Percentiles rank a stretch among this genome's conserved stretches.
phyloP scores from a whole-genome alignment of 2,113 vertebrate species.

The Heptranchias perlo region DNA sequence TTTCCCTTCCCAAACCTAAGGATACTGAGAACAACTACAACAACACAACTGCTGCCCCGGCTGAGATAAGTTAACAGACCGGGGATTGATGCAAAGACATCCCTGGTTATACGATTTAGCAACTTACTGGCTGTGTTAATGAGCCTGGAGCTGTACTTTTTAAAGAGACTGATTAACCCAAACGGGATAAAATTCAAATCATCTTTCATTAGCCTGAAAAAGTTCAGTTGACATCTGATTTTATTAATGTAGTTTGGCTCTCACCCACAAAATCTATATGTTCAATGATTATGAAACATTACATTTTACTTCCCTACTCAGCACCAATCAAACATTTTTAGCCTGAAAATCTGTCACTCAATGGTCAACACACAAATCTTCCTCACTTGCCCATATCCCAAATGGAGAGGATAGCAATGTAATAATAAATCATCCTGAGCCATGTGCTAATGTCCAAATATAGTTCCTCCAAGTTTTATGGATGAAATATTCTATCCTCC shows the following conservation, averaged over 20 bases:
- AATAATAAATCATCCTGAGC: neutral
- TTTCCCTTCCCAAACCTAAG: neutral
- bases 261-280: neutral
- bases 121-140: neutral
- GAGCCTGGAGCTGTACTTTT: neutral
- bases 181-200: neutral
- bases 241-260: neutral
- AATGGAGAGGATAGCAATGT: neutral
- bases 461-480: neutral
- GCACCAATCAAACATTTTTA: neutral
- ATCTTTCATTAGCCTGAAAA: neutral
- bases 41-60: neutral
- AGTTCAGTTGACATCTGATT: neutral
- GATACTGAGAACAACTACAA: neutral
- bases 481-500: neutral
- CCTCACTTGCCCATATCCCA: neutral
- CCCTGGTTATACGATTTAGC: neutral
- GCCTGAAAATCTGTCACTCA: neutral
- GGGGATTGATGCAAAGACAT: neutral
- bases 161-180: neutral
- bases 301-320: neutral
- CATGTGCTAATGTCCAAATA: neutral
- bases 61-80: neutral
- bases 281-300: neutral
- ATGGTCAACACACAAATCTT: neutral